Evolutionary conservation across 2,113 vertebrate species (phyloP).

Genomic region (Rhagologus leucostigma): DNA sequence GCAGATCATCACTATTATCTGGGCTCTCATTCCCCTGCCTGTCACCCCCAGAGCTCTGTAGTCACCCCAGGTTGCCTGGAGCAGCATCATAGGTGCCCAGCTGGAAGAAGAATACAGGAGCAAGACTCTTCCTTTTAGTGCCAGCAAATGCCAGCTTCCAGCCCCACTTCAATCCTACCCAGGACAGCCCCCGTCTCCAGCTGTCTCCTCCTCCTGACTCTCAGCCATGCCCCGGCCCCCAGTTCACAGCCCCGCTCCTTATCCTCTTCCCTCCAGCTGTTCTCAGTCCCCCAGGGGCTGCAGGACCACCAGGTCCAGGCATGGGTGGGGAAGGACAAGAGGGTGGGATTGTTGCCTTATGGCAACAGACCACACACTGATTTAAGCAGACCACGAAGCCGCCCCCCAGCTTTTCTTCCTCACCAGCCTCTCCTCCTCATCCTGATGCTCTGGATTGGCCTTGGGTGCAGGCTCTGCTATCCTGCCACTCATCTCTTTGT

Average conservation of each 20-base stretch:
- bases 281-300: rapidly evolving
- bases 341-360: background rate
- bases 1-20: background rate
- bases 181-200: background rate
- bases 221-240: background rate
- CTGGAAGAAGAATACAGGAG: background rate
- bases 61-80: background rate
- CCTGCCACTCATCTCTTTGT: background rate
- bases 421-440: background rate
- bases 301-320: background rate
- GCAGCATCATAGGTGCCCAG: background rate
- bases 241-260: background rate
- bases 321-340: background rate
- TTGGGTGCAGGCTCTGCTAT: background rate
- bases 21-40: background rate
- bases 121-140: background rate
- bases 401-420: background rate
- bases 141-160: background rate
- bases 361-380: background rate
- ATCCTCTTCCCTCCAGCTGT: background rate
- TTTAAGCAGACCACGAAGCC: background rate
- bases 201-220: background rate
- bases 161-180: background rate
- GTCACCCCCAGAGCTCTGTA: background rate
- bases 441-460: background rate